Percentiles rank a stretch among this genome's conserved stretches.
Conservation (phyloP, 2,888 invertebrate genomes). For the Parascotia fuliginaria region DNA sequence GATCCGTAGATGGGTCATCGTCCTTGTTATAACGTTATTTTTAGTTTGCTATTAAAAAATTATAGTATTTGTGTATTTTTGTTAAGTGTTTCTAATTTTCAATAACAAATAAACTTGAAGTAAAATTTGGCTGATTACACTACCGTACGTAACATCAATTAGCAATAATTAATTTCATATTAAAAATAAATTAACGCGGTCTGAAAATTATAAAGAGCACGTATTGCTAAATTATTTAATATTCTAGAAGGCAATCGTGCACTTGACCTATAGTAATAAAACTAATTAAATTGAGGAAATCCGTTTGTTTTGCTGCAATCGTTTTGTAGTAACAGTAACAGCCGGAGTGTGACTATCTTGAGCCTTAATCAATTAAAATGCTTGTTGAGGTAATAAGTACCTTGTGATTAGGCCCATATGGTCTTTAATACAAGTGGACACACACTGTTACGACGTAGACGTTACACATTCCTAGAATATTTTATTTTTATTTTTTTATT, state of each 20-base stretch:
- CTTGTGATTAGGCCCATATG: conserved; percentile 22
- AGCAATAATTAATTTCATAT: neutral
- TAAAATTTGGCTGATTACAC: neutral
- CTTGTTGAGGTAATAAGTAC: conserved; percentile 18
- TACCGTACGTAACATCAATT: neutral
- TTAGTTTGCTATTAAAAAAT: conserved; percentile 6
- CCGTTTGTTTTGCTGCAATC: conserved; percentile 24
- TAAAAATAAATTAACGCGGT: conserved; percentile 20
- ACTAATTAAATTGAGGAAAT: conserved; percentile 38
- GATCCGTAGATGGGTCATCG: conserved; percentile 68
- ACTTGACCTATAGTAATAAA: conserved; percentile 40
- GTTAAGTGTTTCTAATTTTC: conserved; percentile 3
- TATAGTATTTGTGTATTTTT: conserved; percentile 1
- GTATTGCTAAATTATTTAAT: conserved; percentile 19
- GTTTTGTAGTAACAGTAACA: conserved; percentile 26
- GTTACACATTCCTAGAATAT: neutral
- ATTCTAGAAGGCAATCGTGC: conserved; percentile 17
- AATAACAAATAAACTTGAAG: too few species aligned
- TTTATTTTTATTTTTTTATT: neutral
- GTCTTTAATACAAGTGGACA: conserved; percentile 22
- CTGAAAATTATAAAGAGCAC: conserved; percentile 15
- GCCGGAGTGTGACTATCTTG: conserved; percentile 30
- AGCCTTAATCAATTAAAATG: conserved; percentile 34
- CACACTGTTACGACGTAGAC: conserved; percentile 9
- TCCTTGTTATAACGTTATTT: conserved; percentile 39